Base-by-base conservation (phyloP, 2,113 vertebrate genomes). In the Notarius lentiginosus region DNA sequence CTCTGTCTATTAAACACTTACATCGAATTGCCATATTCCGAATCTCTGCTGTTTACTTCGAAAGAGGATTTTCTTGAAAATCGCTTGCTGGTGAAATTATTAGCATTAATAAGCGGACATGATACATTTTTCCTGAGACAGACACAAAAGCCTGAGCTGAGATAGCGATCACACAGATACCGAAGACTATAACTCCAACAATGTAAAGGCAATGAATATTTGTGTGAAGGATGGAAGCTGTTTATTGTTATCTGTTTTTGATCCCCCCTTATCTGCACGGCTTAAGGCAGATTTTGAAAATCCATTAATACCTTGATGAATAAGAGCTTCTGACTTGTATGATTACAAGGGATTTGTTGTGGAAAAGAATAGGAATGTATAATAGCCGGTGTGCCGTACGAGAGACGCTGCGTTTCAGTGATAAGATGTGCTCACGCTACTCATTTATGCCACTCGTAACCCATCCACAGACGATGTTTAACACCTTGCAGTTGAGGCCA, bases 221-320 rank as follows among this genome's bases (percentile, higher is more conserved):
- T 89, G 90, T 82, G 84, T 94, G 94, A 94, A 85, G 93, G 94
- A 95, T 92, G 90, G 92, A 94, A 93, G 93, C 95, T 96, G 95
- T 96, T 95, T 92, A 95, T 93, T 93, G 94, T 92, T 96, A 97
- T 97, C 95, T 92, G 94, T 94, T 94, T 95, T 96, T 96, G 94
- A 96, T 96, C 94, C 94, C 94, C 14, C 89, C 90, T 96, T 95
- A 95, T 96, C 95, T 95, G 95, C 94, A 95, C 93, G 92, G 94
- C 95, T 95, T 94, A 95, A 90, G 94, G 94, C 94, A 94, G 95
- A 94, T 95, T 95, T 92, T 92, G 89, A 94, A 97, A 99, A 99
- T 98, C 98, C 97, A 94, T 94, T 99, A 98, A 99, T 98, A 97
- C 97, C 95, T 94, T 94, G 94, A 96, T 96, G 93, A 97, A 96